Percentiles rank a stretch among this genome's conserved stretches.
phyloP scores from a whole-genome alignment of 1,140 invertebrate genomes.

The Tigriopus japonicus region DNA sequence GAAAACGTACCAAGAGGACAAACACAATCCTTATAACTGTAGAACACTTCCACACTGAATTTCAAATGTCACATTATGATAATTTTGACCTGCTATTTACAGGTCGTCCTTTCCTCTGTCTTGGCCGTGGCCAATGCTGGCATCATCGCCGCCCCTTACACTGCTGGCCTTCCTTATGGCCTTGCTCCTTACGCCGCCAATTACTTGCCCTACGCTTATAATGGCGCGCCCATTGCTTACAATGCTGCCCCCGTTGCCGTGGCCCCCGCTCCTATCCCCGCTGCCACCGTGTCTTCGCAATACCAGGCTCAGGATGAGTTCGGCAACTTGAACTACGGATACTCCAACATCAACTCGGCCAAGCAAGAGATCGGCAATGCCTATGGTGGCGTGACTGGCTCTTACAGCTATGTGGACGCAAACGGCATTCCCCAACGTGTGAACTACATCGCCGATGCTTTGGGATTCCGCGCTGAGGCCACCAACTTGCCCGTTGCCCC shows the following conservation, averaged over 20 bases:
- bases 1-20: too few species aligned
- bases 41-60: too few species aligned
- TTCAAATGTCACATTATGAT: too few species aligned
- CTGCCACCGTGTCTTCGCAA: slow-evolving; percentile 10
- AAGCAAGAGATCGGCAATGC: slow-evolving; percentile 18
- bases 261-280: slow-evolving; percentile 2
- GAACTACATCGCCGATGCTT: slow-evolving; percentile 18
- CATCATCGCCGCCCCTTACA: background rate
- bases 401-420: slow-evolving; percentile 19
- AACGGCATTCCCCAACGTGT: slow-evolving; percentile 18
- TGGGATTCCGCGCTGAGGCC: slow-evolving; percentile 16
- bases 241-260: background rate
- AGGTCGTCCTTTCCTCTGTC: background rate
- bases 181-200: too few species aligned
- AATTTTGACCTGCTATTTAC: too few species aligned
- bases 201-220: background rate
- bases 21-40: too few species aligned
- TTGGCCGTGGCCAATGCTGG: background rate
- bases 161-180: background rate
- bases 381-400: slow-evolving; percentile 17
- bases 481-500: slow-evolving; percentile 17
- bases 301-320: slow-evolving; percentile 19
- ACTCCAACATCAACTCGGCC: slow-evolving; percentile 15
- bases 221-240: background rate
- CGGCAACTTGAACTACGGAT: slow-evolving; percentile 15